These are phyloP conservation scores for Pollenia angustigena DNA, from an alignment of 2,888 invertebrate species.

Conservation along the genomic window DNA sequence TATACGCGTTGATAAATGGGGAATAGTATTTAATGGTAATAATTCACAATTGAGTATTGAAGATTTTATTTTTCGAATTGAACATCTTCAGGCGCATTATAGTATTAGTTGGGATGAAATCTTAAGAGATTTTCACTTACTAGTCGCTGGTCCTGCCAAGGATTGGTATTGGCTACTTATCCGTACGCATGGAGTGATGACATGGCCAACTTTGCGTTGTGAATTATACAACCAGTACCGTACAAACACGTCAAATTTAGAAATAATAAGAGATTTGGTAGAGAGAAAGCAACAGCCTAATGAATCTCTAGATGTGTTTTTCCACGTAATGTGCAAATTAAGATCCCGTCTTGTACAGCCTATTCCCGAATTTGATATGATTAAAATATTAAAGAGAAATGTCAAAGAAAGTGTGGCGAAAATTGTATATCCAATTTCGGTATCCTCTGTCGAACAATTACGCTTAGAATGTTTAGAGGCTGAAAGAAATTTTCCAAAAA, in stretches of 20 bases:
- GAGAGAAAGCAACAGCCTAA: slow-evolving; percentile 22
- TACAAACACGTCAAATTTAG: neutral
- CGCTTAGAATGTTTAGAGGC: slow-evolving; percentile 7
- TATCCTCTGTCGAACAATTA: neutral
- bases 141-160: neutral
- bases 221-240: neutral
- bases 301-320: slow-evolving; percentile 7
- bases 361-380: slow-evolving; percentile 22
- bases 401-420: slow-evolving; percentile 6
- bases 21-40: neutral
- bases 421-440: slow-evolving; percentile 19
- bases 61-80: neutral
- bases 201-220: slow-evolving; percentile 2
- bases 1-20: slow-evolving; percentile 1
- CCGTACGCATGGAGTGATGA: neutral
- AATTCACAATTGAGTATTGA: neutral
- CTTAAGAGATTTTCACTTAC: slow-evolving; percentile 22
- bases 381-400: slow-evolving; percentile 20
- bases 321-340: neutral
- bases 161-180: slow-evolving; percentile 22
- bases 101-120: slow-evolving; percentile 7
- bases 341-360: neutral
- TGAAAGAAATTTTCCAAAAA: slow-evolving; percentile 3
- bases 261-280: slow-evolving; percentile 23
- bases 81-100: slow-evolving; percentile 5